Evolutionary conservation across 2,888 invertebrate genomes (phyloP).

Genomic region (Noctua janthe): DNA sequence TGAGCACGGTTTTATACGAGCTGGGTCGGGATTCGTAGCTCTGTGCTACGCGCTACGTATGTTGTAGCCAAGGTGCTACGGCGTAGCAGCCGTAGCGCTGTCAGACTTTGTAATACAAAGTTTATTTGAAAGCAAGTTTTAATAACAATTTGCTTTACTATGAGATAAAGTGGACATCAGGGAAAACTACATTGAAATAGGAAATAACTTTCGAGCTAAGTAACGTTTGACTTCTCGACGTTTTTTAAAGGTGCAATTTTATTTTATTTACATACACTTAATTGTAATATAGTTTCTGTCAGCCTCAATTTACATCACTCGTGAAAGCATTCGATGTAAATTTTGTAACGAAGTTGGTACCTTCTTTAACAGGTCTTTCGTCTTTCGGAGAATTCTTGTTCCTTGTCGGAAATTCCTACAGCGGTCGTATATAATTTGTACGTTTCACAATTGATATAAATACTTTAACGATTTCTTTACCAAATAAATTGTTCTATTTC

Average conservation of each 20-base stretch:
- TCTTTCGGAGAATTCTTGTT: neutral
- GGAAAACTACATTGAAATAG: neutral
- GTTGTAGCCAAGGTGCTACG: slow-evolving; percentile 50
- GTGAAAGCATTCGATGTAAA: neutral
- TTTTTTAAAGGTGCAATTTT: neutral
- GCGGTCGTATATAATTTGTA: neutral
- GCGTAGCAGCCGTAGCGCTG: slow-evolving; percentile 47
- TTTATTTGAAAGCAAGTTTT: slow-evolving; percentile 52
- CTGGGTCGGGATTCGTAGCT: slow-evolving; percentile 25
- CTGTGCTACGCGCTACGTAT: slow-evolving; percentile 50
- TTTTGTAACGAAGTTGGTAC: neutral
- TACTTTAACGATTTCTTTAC: neutral
- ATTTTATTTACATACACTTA: neutral
- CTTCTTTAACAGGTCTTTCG: too few species aligned
- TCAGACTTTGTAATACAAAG: slow-evolving; percentile 48
- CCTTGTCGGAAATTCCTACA: neutral
- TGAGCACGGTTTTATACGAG: slow-evolving; percentile 30
- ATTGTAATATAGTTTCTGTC: neutral
- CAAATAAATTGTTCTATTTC: neutral
- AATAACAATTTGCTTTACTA: slow-evolving; percentile 33
- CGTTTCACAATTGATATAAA: neutral
- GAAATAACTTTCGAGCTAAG: neutral
- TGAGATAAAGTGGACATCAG: slow-evolving; percentile 17
- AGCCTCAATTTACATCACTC: neutral
- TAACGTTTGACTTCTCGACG: neutral